phyloP scores from a whole-genome alignment of 2,113 vertebrate genomes.

The Edolisoma coerulescens region DNA sequence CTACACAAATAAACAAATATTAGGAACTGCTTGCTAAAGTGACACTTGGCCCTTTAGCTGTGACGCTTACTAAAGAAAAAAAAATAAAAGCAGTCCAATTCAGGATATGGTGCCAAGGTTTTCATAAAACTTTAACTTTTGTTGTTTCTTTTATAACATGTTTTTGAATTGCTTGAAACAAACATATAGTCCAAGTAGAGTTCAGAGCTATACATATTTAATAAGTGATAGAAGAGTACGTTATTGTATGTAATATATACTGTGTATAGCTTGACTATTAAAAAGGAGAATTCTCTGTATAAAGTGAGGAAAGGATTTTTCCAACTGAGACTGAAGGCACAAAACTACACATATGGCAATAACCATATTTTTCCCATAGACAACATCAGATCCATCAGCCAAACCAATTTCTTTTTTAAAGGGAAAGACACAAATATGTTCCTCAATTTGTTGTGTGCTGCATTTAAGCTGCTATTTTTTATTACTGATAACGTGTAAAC shows the following conservation, averaged over 20 bases:
- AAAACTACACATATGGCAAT: not conserved
- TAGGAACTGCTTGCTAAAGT: not conserved
- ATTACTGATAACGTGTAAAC: not conserved
- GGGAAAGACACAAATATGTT: not conserved
- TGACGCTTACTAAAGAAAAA: slow-evolving; percentile 26
- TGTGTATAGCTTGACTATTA: not conserved
- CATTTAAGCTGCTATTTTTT: not conserved
- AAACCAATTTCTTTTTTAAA: not conserved
- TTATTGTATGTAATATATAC: not conserved
- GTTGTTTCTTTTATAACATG: not conserved
- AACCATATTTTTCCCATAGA: not conserved
- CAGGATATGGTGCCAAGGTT: not conserved
- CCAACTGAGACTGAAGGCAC: not conserved
- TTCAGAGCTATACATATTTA: not conserved
- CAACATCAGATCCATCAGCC: not conserved
- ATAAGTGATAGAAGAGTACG: not conserved
- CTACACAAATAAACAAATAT: slow-evolving; percentile 3
- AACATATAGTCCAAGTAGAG: not conserved
- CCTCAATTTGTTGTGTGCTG: not conserved
- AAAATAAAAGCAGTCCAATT: not conserved
- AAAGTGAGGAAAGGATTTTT: not conserved
- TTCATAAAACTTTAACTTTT: not conserved
- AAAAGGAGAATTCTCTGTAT: not conserved
- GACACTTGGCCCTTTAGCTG: slow-evolving; percentile 3
- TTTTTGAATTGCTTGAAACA: not conserved